phyloP scores from a whole-genome alignment of 2,113 vertebrate genomes.

The Ailurus styani region DNA sequence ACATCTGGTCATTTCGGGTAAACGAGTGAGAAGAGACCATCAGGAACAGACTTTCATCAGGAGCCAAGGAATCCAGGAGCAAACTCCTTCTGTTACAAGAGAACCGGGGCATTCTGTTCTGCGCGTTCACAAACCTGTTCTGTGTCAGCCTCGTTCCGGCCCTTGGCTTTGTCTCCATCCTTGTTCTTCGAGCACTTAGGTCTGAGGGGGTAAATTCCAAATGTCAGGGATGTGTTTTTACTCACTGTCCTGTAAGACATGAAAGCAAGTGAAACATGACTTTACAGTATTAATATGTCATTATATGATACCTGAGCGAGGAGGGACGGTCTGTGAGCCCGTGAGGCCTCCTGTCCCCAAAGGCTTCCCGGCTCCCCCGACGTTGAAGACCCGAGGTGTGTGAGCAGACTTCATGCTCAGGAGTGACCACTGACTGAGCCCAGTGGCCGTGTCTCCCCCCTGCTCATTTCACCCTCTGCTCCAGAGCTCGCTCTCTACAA shows the following conservation, averaged over 20 bases:
- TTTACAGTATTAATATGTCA: background rate
- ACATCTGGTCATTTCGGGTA: background rate
- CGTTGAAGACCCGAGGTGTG: rapidly evolving
- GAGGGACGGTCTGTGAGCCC: rapidly evolving
- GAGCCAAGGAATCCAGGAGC: background rate
- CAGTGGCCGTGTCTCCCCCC: rapidly evolving
- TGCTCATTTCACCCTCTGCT: background rate
- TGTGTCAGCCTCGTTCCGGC: background rate
- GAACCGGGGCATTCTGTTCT: rapidly evolving
- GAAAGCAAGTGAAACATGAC: background rate
- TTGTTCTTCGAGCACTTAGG: background rate
- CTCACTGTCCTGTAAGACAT: background rate
- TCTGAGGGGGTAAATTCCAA: background rate
- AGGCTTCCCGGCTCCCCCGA: rapidly evolving
- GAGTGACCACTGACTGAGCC: rapidly evolving
- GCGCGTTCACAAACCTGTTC: background rate
- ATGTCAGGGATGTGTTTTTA: background rate
- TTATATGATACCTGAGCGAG: background rate
- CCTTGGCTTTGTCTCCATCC: background rate
- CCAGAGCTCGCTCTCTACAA: background rate
- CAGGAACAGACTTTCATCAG: background rate
- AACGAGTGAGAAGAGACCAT: background rate
- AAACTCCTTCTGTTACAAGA: background rate
- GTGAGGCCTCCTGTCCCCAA: background rate
- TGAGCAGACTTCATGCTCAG: rapidly evolving